Evolutionary conservation across 2,797 vertebrate genomes (phyloP), one percentile per base, ranked within the genome.

Genomic region (Enteromius viviparus): DNA sequence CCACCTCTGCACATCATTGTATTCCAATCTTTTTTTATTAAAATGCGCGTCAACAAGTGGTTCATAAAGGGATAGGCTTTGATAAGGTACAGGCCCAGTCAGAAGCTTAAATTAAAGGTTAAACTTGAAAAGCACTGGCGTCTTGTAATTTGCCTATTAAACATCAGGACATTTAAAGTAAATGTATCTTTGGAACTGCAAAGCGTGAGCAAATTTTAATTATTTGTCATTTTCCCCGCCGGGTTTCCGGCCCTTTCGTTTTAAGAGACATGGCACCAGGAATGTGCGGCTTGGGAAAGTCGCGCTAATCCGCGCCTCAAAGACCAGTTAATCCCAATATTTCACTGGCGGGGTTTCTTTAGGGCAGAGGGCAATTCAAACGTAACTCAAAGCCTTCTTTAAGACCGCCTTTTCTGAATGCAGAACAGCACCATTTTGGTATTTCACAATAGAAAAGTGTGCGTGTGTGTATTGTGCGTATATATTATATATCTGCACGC

Each of bases 301-400:
- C 86, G 89, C 78, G 79, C 92, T 93, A 95, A 95, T 95, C 93
- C 93, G 74, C 84, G 91, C 91, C 91, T 94, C 91, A 92, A 92
- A 93, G 88, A 94, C 86, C 91, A 88, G 90, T 89, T 94, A 95
- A 95, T 95, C 93, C 92, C 91, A 93, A 92, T 92, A 93, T 93
- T 93, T 91, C 86, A 92, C 91, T 90, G 84, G 90, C 87, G 90
- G 93, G 90, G 89, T 90, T 93, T 93, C 89, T 92, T 77, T 85
- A 87, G 87, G 89, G 86, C 89, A 85, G 88, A 86, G 91, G 87
- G 87, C 87, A 85, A 90, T 91, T 92, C 89, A 93, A 84, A 89
- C 86, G 86, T 66, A 89, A 74, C 90, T 85, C 75, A 88, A 84
- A 90, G 89, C 83, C 77, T 86, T 83, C 83, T 87, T 76, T 78